phyloP scores from a whole-genome alignment of 2,113 vertebrate species.

The Podarcis muralis region DNA sequence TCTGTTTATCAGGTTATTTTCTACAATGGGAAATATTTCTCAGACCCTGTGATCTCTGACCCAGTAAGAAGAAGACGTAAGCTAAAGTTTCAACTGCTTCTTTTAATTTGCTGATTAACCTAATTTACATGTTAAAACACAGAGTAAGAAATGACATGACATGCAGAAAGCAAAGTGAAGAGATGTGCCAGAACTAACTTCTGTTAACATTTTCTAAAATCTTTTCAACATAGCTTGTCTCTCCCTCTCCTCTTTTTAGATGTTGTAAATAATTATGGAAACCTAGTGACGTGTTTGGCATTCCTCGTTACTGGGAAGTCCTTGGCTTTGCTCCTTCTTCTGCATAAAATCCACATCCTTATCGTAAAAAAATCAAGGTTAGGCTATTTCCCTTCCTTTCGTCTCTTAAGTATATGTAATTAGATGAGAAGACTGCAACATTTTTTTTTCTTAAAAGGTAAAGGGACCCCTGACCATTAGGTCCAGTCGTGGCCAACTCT shows the following conservation, averaged over 20 bases:
- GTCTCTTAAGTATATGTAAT: not conserved
- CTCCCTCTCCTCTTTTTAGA: conserved; percentile 41
- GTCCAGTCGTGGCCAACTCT: too few relatives aligned
- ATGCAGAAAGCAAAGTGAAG: too few relatives aligned
- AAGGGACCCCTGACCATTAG: too few relatives aligned
- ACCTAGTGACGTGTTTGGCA: conserved; percentile 84
- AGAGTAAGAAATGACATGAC: not conserved
- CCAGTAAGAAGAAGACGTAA: conserved; percentile 71
- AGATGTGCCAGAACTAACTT: not conserved
- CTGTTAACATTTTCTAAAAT: not conserved
- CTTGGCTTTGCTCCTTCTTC: conserved; percentile 84
- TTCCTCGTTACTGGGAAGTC: conserved; percentile 88
- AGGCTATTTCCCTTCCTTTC: conserved; percentile 40
- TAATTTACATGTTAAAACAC: not conserved
- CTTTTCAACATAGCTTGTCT: not conserved
- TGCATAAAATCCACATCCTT: conserved; percentile 89
- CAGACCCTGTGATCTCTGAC: rapidly evolving
- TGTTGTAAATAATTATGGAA: conserved; percentile 84
- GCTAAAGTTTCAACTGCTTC: conserved; percentile 42
- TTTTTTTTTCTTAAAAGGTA: too few relatives aligned
- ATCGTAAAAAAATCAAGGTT: conserved; percentile 81
- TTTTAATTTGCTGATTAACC: conserved; percentile 24
- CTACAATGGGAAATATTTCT: rapidly evolving
- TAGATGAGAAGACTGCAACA: too few relatives aligned
- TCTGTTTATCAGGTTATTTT: conserved; percentile 51